phyloP scores from a whole-genome alignment of 2,113 vertebrate species.

The Lepidiolamprologus cunningtoni region DNA sequence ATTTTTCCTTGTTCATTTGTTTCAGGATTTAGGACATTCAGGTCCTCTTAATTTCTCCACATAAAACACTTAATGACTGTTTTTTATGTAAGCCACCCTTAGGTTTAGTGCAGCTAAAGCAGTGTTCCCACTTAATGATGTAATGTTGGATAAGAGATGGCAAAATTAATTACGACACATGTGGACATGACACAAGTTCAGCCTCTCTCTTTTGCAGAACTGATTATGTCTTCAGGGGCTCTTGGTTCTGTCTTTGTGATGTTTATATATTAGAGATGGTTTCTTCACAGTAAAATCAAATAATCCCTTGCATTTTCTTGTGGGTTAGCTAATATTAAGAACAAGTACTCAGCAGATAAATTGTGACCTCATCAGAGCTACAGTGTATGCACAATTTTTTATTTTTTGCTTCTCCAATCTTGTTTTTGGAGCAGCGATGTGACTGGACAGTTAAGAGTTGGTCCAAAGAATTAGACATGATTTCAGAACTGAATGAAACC shows the following conservation, averaged over 20 bases:
- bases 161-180: background rate
- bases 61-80: background rate
- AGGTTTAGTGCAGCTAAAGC: background rate
- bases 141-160: background rate
- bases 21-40: background rate
- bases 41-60: background rate
- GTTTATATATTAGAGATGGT: background rate
- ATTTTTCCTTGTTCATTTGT: background rate
- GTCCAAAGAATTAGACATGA: background rate
- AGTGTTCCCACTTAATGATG: background rate
- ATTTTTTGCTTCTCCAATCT: background rate
- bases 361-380: background rate
- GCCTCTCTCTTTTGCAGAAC: background rate
- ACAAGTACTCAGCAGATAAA: background rate
- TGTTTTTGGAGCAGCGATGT: background rate
- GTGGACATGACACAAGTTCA: background rate
- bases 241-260: background rate
- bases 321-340: background rate
- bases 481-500: background rate
- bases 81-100: background rate
- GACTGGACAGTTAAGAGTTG: conserved; percentile 4
- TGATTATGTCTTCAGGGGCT: background rate
- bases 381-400: background rate
- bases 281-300: background rate
- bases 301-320: background rate